Evolutionary conservation across 2,113 vertebrate genomes (phyloP), one percentile per base, ranked within the genome.

Genomic region (Clarias macrocephalus): DNA sequence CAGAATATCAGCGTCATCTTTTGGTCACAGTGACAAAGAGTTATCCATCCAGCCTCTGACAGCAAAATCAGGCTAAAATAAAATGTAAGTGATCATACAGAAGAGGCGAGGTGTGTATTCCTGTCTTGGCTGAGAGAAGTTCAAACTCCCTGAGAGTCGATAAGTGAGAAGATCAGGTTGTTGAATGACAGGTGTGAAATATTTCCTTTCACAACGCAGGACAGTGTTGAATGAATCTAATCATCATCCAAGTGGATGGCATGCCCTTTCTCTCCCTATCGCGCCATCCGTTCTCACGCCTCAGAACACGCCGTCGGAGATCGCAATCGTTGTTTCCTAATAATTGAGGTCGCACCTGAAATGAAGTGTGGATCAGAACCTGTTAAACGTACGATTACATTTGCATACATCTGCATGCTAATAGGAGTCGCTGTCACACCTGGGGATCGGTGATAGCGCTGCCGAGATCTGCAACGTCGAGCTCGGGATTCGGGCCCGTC

Each of bases 331-430:
- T 84, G 87, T 92, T 90, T 88, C 89, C 89, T 86, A 92, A 91
- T 93, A 91, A 92, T 88, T 88, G 89, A 89, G 89, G 90, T 73
- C 90, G 91, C 90, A 90, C 89, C 88, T 89, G 88, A 88, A 85
- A 88, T 88, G 88, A 70, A 83, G 89, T 79, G 87, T 57, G 85
- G 88, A 88, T 68, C 59, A 90, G 80, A 89, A 86, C 68, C 85
- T 68, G 87, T 86, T 84, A 89, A 89, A 90, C 76, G 79, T 80
- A 89, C 54, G 88, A 90, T 72, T 88, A 85, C 52, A 93, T 95
- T 94, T 93, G 91, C 93, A 95, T 93, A 91, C 57, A 94, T 95
- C 93, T 94, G 90, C 92, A 94, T 94, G 86, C 70, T 93, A 92
- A 94, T 93, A 83, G 92, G 84, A 79, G 84, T 63, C 63, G 10